Evolutionary conservation across 2,888 invertebrate species (phyloP), one percentile per base, ranked within the genome.

Genomic region (Hedya salicella): DNA sequence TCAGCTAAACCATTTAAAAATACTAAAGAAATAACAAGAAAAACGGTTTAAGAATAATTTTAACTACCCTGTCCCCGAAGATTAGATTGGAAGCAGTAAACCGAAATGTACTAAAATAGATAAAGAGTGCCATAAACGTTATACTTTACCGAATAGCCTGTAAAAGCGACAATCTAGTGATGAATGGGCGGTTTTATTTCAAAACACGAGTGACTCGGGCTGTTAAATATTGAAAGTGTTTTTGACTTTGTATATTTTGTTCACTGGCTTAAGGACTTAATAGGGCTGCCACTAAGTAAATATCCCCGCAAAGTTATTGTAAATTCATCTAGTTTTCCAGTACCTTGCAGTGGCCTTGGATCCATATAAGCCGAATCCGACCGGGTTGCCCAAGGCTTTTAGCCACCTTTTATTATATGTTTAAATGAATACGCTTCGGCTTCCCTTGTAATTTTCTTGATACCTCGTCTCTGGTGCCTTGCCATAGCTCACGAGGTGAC

Each of bases 31-130:
- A 25, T n/a, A 25, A 49, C 14, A 16, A 30, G 8, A n/a, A 44
- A 11, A 19, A 6, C 19, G 13, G 5, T 46, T 30, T 44, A 30
- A 44, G 11, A 36, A 2, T 50, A 61, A 49, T 16, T 49, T 42
- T 17, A 40, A 64, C 36, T 21, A 6, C 13, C 36, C 50, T 59
- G 52, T 65, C 74, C 74, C 71, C 71, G 74, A 74, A 82, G 83
- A 84, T 83, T 79, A 82, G 76, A 82, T 80, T 75, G 74, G 62
- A 73, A 73, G 61, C 71, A 63, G 73, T 83, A 85, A 84, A 85
- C 72, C 70, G 81, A 84, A 86, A 75, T 71, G 72, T 75, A 73
- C 71, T 72, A 69, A 69, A 67, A 71, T 67, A 77, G 79, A 81
- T 82, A 84, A 78, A 76, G 72, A 69, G 67, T 39, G 69, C 69